Base-by-base conservation (phyloP, 2,888 invertebrate genomes). In the Eumacrocentrus americanus region DNA sequence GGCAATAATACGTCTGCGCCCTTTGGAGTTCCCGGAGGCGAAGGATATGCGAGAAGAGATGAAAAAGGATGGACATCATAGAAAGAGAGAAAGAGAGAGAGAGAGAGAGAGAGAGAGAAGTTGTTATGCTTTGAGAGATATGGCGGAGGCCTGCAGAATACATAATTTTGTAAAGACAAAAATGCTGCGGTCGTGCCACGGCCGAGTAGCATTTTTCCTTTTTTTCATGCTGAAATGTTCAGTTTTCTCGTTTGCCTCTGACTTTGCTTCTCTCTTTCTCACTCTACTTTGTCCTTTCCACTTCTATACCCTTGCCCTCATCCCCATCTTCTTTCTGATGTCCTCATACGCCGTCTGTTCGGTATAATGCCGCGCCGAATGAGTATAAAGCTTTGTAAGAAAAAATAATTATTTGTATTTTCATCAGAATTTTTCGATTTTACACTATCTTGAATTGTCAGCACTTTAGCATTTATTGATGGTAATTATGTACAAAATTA, bases 81-180 rank as follows among this genome's bases (percentile, higher is more conserved):
- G 42, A 42, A 47, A 34, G 52, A 62, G 56, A 55, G 37, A 50
- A 50, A 16, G 35, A 42, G 54, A 35, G 25, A 46, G 42, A 61
- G 20, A 56, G 29, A 29, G 47, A 37, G 44, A 52, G 23, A 58
- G 63, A 42, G 53, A 46, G 16, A 63, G 40, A 52, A 37, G 51
- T 18, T 37, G 37, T 16, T 54, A 54, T 38, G 20, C 78, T 80
- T 80, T 79, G 80, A 79, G 79, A 78, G 78, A 79, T 79, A 79
- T 77, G 77, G 74, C 70, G 74, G 72, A 77, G 78, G 77, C 77
- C 78, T 78, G 80, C 74, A 74, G 80, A 81, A 81, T 81, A 81
- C 79, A 80, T 80, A 81, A 81, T 81, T 81, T 76, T 77, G 78
- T 79, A 79, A 80, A 80, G 80, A 81, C 80, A 80, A 81, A 81